Evolutionary conservation across 2,797 vertebrate genomes (phyloP), one percentile per base, ranked within the genome.

Genomic region (Telmatherina bonti): DNA sequence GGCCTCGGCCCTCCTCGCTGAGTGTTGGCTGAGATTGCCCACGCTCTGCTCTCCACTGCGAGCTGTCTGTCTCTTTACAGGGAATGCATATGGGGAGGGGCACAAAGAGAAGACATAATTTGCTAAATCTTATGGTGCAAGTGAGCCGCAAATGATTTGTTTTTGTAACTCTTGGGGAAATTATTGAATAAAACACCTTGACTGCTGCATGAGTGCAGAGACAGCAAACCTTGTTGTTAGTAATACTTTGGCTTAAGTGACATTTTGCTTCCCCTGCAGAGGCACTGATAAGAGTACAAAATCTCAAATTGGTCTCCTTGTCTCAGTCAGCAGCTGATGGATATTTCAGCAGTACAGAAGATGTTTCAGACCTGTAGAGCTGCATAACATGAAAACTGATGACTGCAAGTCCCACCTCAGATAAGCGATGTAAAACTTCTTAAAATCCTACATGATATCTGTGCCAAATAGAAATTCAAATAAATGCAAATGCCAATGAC

Each of bases 401-500:
- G 7, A 26, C 51, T 24, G 35, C 7, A 24, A 52, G 51, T 61
- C 45, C 15, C 27, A 49, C 45, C 74, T 62, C 2, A 53, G 49
- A 65, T 52, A 58, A 29, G 33, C 43, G 56, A 55, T 62, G 60
- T 54, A 51, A 70, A 84, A 72, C 30, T 36, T 82, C 45, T 26
- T 36, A n/a, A 35, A 67, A 57, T 70, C 33, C 47, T 36, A 57
- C 11, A 10, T 22, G 15, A 76, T 76, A 72, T 86, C 71, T 62
- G 47, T 58, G 65, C 78, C 77, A 83, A 81, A 78, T 83, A 78
- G 80, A 91, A 85, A 92, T 93, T 91, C 60, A 89, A 89, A 89
- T 90, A 16, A 84, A 92, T 93, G 86, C 85, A 93, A 93, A 93
- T 90, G 72, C 36, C 16, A 70, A 81, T 90, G 83, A 81, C 81